These are phyloP conservation scores for Pituophis catenifer DNA, from an alignment of 2,113 vertebrate species.

Conservation along the genomic window DNA sequence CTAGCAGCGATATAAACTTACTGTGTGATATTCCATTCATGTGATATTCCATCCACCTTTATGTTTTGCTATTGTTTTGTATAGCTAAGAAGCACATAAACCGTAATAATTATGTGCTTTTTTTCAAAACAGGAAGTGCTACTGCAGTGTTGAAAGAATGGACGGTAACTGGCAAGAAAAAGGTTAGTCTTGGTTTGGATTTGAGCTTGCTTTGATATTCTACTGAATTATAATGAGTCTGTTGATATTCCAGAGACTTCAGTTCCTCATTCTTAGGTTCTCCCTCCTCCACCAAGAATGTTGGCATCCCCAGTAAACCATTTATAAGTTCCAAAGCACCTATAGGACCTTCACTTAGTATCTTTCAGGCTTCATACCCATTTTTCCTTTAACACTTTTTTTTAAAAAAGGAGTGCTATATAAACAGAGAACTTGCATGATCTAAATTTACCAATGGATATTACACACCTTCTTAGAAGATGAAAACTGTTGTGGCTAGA, in stretches of 20 bases:
- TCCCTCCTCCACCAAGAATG: not conserved
- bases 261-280: not conserved
- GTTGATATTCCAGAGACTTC: not conserved
- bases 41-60: not conserved
- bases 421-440: not conserved
- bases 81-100: not conserved
- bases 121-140: constrained; percentile 79
- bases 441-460: not conserved
- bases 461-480: not conserved
- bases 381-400: not conserved
- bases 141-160: constrained; percentile 93
- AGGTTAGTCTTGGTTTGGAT: constrained; percentile 69
- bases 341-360: not conserved
- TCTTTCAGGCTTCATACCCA: not conserved
- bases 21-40: not conserved
- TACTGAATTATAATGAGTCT: not conserved
- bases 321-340: not conserved
- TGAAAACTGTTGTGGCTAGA: not conserved
- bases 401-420: not conserved
- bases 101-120: not conserved
- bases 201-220: not conserved
- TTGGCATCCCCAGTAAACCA: not conserved
- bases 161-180: constrained; percentile 94
- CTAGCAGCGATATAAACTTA: not conserved
- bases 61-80: not conserved